phyloP scores from a whole-genome alignment of 1,140 invertebrate genomes.

The Zaprionus taronus region DNA sequence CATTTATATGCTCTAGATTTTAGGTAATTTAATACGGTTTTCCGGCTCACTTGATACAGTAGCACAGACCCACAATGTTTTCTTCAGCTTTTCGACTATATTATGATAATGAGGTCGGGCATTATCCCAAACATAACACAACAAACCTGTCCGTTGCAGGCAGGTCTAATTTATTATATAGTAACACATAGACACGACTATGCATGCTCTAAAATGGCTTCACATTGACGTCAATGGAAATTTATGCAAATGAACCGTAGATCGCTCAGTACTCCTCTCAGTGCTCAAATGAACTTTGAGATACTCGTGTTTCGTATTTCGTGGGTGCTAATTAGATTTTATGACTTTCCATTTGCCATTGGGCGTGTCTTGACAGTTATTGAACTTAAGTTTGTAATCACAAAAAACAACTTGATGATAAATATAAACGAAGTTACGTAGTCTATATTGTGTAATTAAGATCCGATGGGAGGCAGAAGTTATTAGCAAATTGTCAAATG shows the following conservation, averaged over 20 bases:
- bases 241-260: conserved; percentile 54
- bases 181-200: neutral
- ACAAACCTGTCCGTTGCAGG: neutral
- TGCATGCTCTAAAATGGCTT: conserved; percentile 29
- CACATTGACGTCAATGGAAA: conserved; percentile 59
- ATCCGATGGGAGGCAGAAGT: neutral
- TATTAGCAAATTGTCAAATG: conserved; percentile 26
- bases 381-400: conserved; percentile 43
- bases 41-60: neutral
- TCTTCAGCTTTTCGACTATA: neutral
- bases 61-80: neutral
- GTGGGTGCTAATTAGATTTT: conserved; percentile 65
- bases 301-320: conserved; percentile 8
- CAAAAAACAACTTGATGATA: conserved; percentile 6
- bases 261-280: conserved; percentile 11
- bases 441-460: conserved; percentile 1
- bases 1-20: neutral
- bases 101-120: neutral
- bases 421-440: neutral
- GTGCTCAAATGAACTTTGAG: conserved; percentile 10
- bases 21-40: conserved; percentile 1
- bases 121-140: conserved; percentile 1
- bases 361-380: conserved; percentile 47
- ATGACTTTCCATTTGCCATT: conserved; percentile 43
- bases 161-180: conserved; percentile 7